These are phyloP conservation scores for Sitobion miscanthi DNA, from an alignment of 1,140 invertebrate species.

Conservation along the genomic window DNA sequence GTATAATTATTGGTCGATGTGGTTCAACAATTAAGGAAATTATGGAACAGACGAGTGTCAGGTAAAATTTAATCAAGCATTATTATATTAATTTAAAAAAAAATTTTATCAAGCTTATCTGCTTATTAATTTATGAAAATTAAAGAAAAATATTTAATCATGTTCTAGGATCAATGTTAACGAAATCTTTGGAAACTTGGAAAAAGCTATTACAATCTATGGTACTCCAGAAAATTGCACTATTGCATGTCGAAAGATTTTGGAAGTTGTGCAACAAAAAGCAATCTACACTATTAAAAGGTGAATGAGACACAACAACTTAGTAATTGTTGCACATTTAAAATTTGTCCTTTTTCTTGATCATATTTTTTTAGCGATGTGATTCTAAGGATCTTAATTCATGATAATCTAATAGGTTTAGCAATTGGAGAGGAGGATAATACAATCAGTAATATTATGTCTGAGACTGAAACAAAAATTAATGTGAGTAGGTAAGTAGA, in stretches of 20 bases:
- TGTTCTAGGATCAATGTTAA: conserved; percentile 84
- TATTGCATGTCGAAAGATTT: conserved; percentile 92
- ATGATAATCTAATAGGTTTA: conserved; percentile 95
- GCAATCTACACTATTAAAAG: conserved; percentile 91
- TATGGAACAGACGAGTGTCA: conserved; percentile 89
- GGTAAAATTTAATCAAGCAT: conserved; percentile 61
- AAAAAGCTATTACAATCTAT: conserved; percentile 96
- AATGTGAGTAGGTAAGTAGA: conserved; percentile 79
- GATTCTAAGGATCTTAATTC: conserved; percentile 88
- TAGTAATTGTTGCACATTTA: not conserved
- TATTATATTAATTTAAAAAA: not conserved
- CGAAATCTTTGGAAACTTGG: conserved; percentile 87
- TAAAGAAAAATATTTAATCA: conserved; percentile 11
- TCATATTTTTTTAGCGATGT: conserved; percentile 23
- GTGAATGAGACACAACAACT: conserved; percentile 63
- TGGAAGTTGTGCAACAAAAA: conserved; percentile 96
- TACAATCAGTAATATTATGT: conserved; percentile 97
- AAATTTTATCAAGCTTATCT: not conserved
- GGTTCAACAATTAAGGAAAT: conserved; percentile 94
- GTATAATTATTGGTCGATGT: conserved; percentile 94
- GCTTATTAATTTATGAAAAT: not conserved
- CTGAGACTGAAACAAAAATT: conserved; percentile 96
- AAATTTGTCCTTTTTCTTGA: not conserved
- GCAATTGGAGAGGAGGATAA: conserved; percentile 97
- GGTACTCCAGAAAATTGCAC: conserved; percentile 97